A percentile compares a stretch with the other conserved stretches of the same genome.
Conservation (phyloP, 2,888 invertebrate genomes). For the Crematogaster levior region DNA sequence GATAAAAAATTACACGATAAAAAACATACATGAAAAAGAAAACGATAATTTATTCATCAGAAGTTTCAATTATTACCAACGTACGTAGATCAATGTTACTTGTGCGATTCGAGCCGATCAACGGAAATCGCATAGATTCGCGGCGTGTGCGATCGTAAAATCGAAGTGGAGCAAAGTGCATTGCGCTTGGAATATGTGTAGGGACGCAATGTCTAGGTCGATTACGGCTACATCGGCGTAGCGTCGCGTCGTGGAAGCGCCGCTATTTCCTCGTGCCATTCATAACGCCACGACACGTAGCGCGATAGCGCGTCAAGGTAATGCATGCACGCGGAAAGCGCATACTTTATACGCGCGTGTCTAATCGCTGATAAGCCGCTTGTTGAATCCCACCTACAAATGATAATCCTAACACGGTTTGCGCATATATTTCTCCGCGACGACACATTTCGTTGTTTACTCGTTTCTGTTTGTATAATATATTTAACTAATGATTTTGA, state of each 20-base stretch:
- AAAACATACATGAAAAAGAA: neutral
- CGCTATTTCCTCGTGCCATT: slow-evolving; percentile 69
- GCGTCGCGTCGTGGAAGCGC: slow-evolving; percentile 48
- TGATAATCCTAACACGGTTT: slow-evolving; percentile 29
- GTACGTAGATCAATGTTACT: neutral
- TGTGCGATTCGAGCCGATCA: neutral
- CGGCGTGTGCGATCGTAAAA: neutral
- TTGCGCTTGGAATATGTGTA: slow-evolving; percentile 50
- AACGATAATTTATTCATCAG: neutral
- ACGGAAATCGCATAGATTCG: neutral
- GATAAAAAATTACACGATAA: neutral
- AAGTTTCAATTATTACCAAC: neutral
- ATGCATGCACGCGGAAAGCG: slow-evolving; percentile 34
- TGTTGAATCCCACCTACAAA: slow-evolving; percentile 40
- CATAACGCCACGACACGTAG: slow-evolving; percentile 42
- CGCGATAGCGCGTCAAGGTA: slow-evolving; percentile 40
- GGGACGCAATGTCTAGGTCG: slow-evolving; percentile 75
- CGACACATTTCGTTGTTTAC: neutral
- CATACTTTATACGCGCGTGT: slow-evolving; percentile 46
- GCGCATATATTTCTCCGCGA: slow-evolving; percentile 1
- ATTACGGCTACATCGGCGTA: slow-evolving; percentile 56
- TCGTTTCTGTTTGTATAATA: neutral
- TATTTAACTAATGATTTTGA: neutral
- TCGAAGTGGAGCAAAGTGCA: slow-evolving; percentile 59
- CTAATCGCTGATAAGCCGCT: slow-evolving; percentile 49